Conservation (phyloP, 1,140 invertebrate species). For the Magallana gigas region DNA sequence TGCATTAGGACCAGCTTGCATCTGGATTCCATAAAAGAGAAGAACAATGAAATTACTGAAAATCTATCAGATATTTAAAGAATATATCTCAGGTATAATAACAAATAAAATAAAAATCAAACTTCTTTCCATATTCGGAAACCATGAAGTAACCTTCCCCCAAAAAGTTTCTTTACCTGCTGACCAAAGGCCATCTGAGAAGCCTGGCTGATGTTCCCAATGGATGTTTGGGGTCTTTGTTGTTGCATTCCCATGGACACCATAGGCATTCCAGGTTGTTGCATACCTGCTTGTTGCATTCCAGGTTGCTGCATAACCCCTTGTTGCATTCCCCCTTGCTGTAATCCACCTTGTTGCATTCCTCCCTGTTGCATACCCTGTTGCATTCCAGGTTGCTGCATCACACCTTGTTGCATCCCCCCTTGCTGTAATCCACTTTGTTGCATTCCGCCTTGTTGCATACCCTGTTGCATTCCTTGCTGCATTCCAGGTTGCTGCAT, state of each 20-base stretch:
- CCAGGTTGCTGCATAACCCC: slow-evolving; percentile 23
- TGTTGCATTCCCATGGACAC: slow-evolving; percentile 18
- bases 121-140: too few relatives aligned
- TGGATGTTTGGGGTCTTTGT: slow-evolving; percentile 4
- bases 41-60: not conserved
- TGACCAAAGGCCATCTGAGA: slow-evolving; percentile 16
- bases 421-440: not conserved
- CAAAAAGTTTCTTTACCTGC: not conserved
- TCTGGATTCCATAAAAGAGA: not conserved
- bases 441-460: not conserved
- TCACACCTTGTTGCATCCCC: not conserved
- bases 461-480: not conserved
- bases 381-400: slow-evolving; percentile 38
- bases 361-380: slow-evolving; percentile 12
- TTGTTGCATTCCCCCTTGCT: not conserved
- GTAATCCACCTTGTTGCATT: not conserved
- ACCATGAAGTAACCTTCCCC: too few relatives aligned
- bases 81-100: too few relatives aligned
- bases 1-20: not conserved
- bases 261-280: not conserved
- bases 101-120: too few relatives aligned
- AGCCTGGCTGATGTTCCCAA: not conserved
- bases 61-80: too few relatives aligned
- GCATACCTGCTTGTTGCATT: slow-evolving; percentile 39
- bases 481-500: not conserved